Evolutionary conservation across 2,797 vertebrate genomes (phyloP), one percentile per base, ranked within the genome.

Genomic region (Echeneis naucrates): DNA sequence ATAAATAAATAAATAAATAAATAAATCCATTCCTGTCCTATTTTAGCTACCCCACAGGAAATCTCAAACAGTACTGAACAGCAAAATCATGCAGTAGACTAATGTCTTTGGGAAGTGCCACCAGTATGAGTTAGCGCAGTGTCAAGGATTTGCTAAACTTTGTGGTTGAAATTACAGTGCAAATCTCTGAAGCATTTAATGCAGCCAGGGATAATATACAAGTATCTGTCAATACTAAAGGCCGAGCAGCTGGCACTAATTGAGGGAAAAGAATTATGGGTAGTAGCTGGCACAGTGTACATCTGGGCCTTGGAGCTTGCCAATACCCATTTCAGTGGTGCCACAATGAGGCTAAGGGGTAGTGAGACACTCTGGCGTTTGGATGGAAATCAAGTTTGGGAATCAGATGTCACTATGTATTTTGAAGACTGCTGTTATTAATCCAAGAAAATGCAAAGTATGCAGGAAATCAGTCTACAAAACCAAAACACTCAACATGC

Each of bases 231-330:
- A 86, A 91, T 90, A 88, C 90, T 88, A 75, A 88, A 94, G 85
- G 93, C 92, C 79, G 91, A 94, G 95, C 94, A 93, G 95, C 94
- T 95, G 92, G 88, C 94, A 85, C 95, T 96, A 95, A 96, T 93
- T 94, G 93, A 94, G 94, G 93, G 92, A 92, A 93, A 92, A 94
- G 94, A 96, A 95, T 96, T 96, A 95, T 95, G 94, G 95, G 93
- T 93, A 94, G 93, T 88, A 92, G 94, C 95, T 95, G 92, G 91
- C 92, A 66, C 85, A 83, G 92, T 90, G 95, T 89, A 44, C 62
- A 48, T 75, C 77, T 69, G 62, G 52, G 70, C 69, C 68, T 56
- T 24, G 50, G 75, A 71, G 67, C 62, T 58, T 87, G 87, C 89
- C 88, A 88, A 78, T 65, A 52, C 48, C 66, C 78, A 83, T 85